Percentiles rank a stretch among this genome's conserved stretches.
Conservation (phyloP, 92 coral and sea anemone genomes). For the Phymanthus crucifer region DNA sequence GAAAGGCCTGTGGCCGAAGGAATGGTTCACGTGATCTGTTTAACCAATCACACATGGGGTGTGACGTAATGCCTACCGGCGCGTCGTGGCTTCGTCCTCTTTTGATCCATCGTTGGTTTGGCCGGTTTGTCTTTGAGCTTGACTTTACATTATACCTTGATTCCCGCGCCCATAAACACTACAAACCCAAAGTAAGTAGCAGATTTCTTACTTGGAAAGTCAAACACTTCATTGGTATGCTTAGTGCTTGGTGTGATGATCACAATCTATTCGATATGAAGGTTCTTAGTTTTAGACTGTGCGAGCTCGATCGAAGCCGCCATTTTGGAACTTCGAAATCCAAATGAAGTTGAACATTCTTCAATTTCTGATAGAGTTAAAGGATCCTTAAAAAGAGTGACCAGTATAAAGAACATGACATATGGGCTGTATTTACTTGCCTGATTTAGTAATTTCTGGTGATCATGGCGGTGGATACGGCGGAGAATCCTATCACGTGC, state of each 20-base stretch:
- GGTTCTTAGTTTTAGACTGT: neutral
- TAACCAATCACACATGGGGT: conserved; percentile 46
- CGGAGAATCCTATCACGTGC: neutral
- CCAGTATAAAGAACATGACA: neutral
- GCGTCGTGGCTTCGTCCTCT: conserved; percentile 46
- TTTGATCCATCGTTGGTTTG: conserved; percentile 26
- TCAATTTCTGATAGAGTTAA: neutral
- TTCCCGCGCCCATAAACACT: neutral
- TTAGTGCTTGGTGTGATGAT: neutral
- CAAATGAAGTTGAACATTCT: neutral
- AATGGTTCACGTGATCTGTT: conserved; percentile 8
- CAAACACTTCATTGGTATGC: neutral
- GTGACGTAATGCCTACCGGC: conserved; percentile 61
- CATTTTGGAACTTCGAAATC: neutral
- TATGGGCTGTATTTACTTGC: neutral
- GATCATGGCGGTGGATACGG: neutral
- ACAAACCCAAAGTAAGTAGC: conserved; percentile 18
- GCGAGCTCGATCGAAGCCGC: neutral
- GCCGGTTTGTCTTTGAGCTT: conserved; percentile 29
- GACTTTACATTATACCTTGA: conserved; percentile 6
- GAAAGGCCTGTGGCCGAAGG: neutral
- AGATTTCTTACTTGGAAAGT: neutral
- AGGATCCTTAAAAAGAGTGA: neutral
- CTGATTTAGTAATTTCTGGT: neutral
- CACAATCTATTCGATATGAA: neutral